Conservation (phyloP, 2,888 invertebrate species). For the Campoplex capitator region DNA sequence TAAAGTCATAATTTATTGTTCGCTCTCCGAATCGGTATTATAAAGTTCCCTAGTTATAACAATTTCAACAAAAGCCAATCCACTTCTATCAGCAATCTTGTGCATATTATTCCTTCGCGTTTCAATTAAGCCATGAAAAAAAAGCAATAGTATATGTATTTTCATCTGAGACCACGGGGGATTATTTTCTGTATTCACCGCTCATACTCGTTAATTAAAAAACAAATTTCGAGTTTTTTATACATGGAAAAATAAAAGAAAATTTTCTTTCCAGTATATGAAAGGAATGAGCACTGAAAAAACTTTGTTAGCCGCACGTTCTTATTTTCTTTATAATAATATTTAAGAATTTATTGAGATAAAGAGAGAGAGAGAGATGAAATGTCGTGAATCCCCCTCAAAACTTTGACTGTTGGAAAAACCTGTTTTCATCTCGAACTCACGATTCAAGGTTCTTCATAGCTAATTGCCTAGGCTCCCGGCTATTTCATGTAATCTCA, state of each 20-base stretch:
- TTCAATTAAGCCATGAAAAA: background rate
- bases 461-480: conserved; percentile 53
- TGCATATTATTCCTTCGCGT: too few species aligned
- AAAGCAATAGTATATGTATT: too few species aligned
- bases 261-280: background rate
- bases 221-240: background rate
- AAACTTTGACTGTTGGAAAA: conserved; percentile 60
- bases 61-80: background rate
- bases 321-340: conserved; percentile 14
- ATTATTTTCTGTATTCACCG: background rate
- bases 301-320: background rate
- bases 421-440: conserved; percentile 70
- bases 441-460: conserved; percentile 58
- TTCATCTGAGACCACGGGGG: too few species aligned
- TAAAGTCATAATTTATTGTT: background rate
- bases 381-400: conserved; percentile 7
- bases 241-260: background rate
- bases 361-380: background rate
- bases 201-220: background rate
- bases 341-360: background rate
- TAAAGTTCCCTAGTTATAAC: background rate
- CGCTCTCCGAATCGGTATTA: background rate
- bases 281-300: background rate
- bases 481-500: conserved; percentile 51
- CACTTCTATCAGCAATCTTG: background rate